Percentiles rank a stretch among this genome's conserved stretches.
Conservation (phyloP, 2,888 invertebrate species). For the Calameuta pallipes region DNA sequence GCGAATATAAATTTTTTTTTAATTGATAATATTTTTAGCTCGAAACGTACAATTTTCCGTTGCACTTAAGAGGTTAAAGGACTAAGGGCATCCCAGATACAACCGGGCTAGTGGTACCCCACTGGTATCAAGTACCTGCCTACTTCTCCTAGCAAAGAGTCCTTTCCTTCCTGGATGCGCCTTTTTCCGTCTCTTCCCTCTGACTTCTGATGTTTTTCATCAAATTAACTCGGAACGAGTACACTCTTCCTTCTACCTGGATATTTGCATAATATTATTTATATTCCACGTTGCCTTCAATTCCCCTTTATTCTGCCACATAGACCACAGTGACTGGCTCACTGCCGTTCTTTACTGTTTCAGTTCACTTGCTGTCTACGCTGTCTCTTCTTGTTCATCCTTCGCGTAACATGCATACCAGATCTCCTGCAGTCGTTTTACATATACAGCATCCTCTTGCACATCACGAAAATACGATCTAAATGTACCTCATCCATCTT, state of each 20-base stretch:
- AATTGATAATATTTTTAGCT: no score
- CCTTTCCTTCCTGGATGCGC: constrained; percentile 41
- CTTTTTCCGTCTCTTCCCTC: constrained; percentile 43
- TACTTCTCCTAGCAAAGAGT: constrained; percentile 13
- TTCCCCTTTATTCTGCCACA: constrained; percentile 50
- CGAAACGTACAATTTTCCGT: no score
- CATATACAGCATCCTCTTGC: neutral
- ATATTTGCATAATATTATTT: constrained; percentile 64
- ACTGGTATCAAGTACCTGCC: neutral
- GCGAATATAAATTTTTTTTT: no score
- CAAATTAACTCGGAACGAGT: constrained; percentile 57
- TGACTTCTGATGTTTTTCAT: constrained; percentile 56
- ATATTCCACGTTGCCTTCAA: constrained; percentile 61
- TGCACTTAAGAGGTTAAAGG: neutral
- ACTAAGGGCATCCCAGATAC: neutral
- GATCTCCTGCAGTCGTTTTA: neutral
- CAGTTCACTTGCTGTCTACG: constrained; percentile 27
- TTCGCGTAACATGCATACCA: neutral
- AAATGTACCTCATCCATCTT: neutral
- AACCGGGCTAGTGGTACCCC: neutral
- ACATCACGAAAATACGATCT: neutral
- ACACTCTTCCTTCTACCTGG: constrained; percentile 14
- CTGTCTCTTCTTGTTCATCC: constrained; percentile 10
- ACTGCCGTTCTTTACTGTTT: constrained; percentile 24
- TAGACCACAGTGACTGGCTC: constrained; percentile 21